These are phyloP conservation scores for Hoplodrina blanda DNA, from an alignment of 2,888 invertebrate species.

Conservation along the genomic window DNA sequence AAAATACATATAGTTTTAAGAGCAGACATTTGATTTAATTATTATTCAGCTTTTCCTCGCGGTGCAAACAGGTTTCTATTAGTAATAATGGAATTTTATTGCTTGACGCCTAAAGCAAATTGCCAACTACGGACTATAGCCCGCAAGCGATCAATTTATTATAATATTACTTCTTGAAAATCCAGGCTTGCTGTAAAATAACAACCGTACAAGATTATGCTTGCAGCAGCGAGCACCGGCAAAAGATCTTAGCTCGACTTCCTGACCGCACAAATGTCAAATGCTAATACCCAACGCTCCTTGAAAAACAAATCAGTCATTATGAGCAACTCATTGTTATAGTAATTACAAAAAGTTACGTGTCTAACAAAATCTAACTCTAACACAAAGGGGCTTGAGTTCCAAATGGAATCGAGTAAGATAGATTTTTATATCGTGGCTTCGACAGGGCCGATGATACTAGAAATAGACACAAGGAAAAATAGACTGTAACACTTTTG, in stretches of 20 bases:
- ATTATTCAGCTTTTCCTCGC: neutral
- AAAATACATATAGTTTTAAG: neutral
- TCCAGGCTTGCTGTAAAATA: neutral
- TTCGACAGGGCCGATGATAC: conserved; percentile 78
- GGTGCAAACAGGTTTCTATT: neutral
- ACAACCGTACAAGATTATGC: neutral
- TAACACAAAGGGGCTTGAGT: conserved; percentile 69
- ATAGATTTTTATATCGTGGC: conserved; percentile 69
- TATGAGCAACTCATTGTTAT: conserved; percentile 70
- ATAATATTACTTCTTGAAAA: neutral
- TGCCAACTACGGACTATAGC: neutral
- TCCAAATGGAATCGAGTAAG: conserved; percentile 65
- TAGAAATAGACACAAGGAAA: conserved; percentile 63
- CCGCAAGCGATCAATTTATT: neutral
- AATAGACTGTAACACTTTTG: conserved; percentile 68
- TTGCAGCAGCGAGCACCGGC: conserved; percentile 27
- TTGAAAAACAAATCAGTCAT: conserved; percentile 67
- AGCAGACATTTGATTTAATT: neutral
- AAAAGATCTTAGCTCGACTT: conserved; percentile 38
- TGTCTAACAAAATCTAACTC: conserved; percentile 66
- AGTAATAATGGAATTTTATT: neutral
- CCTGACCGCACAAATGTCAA: conserved; percentile 64
- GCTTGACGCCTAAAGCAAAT: neutral
- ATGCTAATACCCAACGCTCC: conserved; percentile 67
- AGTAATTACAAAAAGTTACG: conserved; percentile 55